Evolutionary conservation across 2,888 invertebrate genomes (phyloP), one percentile per base, ranked within the genome.

Genomic region (Glaucopsyche alexis): DNA sequence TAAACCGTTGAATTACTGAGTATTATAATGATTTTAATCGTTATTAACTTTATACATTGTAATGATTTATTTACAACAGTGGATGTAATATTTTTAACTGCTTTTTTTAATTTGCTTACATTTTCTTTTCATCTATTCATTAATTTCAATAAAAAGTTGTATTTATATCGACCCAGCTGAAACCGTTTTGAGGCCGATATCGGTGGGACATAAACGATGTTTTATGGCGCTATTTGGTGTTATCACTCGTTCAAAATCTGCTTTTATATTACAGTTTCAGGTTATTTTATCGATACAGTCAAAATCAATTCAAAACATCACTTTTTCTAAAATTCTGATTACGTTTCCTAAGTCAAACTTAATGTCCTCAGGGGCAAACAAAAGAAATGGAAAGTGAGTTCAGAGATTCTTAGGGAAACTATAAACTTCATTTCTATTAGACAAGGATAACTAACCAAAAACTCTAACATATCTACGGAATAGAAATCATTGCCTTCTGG

Each of bases 151-250:
- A 45, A 45, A 45, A 67, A 45, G 11, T 19, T 45, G 42, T 45
- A 45, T 66, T 66, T n/a, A n/a, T 67, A 67, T 45, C 19, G 19
- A 45, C 67, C 67, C 13, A 6, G 16, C 45, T 16, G 67, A 45
- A 29, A 19, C 67, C 67, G 16, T 47, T 67, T 16, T 11, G 16
- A 11, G 19, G 13, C 5, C 45, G 16, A 67, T 67, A 67, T 67
- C 67, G 67, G 67, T 67, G 19, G 67, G 42, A 19, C 45, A 67
- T 42, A 67, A 67, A 67, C 45, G 67, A 16, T 67, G 45, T 67
- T 67, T 42, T 45, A 42, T 16, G 19, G 67, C 67, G 67, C 67
- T 45, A 45, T 67, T 67, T 16, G 67, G 19, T 67, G 67, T 67
- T 66, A 67, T 67, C 67, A 45, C 45, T 67, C 42, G 19, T 67